phyloP scores from a whole-genome alignment of 2,113 vertebrate genomes.

The Sinocyclocheilus grahami region DNA sequence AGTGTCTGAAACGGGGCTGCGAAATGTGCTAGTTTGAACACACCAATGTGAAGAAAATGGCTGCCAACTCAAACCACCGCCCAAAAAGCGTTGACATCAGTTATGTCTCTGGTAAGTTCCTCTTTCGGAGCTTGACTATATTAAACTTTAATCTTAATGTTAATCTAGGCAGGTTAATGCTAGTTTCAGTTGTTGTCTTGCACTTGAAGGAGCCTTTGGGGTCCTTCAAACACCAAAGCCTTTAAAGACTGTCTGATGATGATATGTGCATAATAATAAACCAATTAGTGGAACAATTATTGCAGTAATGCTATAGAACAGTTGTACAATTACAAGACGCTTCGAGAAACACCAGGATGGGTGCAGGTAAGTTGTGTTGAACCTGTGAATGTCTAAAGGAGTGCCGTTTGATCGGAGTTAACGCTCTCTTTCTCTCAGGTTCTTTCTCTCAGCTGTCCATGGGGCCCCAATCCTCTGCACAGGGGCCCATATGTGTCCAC shows the following conservation, averaged over 20 bases:
- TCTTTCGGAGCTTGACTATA: neutral
- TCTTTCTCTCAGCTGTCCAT: slow-evolving; percentile 19
- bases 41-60: slow-evolving; percentile 39
- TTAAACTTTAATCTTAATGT: neutral
- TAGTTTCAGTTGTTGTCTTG: slow-evolving; percentile 11
- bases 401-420: neutral
- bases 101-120: slow-evolving; percentile 53
- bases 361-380: neutral
- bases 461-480: neutral
- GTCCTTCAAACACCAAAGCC: neutral
- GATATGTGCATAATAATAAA: neutral
- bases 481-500: slow-evolving; percentile 60
- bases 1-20: slow-evolving; percentile 1
- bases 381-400: neutral
- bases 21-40: slow-evolving; percentile 22
- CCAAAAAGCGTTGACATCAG: slow-evolving; percentile 36
- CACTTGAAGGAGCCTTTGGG: neutral
- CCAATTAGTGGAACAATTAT: neutral
- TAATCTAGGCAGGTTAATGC: neutral
- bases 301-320: neutral
- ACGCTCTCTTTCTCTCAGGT: neutral
- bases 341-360: neutral
- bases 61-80: neutral
- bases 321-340: too few species aligned
- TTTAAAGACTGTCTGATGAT: neutral